phyloP scores from a whole-genome alignment of 2,888 invertebrate species.

The Poecilobothrus nobilitatus region DNA sequence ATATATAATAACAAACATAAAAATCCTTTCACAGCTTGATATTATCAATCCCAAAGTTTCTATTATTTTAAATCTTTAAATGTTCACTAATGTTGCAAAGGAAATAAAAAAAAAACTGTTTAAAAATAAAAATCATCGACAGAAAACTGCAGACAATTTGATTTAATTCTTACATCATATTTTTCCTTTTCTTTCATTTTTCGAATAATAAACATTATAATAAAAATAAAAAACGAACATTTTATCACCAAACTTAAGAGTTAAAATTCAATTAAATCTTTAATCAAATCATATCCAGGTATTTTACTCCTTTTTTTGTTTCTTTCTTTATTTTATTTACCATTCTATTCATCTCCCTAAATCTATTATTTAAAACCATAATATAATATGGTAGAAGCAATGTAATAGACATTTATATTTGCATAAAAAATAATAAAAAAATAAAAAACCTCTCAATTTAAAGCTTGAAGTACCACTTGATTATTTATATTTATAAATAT shows the following conservation, averaged over 20 bases:
- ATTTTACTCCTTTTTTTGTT: neutral
- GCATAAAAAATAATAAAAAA: neutral
- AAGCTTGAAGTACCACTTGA: neutral
- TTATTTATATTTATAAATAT: neutral
- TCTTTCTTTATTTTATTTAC: neutral
- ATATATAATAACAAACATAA: too few relatives aligned
- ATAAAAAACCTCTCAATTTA: neutral
- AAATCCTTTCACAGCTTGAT: too few relatives aligned
- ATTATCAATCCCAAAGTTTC: too few relatives aligned
- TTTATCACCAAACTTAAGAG: neutral
- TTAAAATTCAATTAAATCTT: neutral
- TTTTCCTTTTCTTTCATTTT: neutral
- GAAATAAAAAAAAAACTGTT: neutral
- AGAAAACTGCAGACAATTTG: neutral
- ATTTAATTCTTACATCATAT: neutral
- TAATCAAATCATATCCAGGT: slow-evolving; percentile 1
- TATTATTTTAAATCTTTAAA: too few relatives aligned
- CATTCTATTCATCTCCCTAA: too few relatives aligned
- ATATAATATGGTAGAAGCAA: too few relatives aligned
- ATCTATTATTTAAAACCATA: too few relatives aligned
- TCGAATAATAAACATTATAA: neutral
- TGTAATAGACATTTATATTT: neutral
- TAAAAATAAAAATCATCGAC: too few relatives aligned
- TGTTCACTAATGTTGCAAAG: too few relatives aligned
- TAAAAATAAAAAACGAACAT: neutral